phyloP scores from a whole-genome alignment of 2,113 vertebrate species.

The Perca flavescens region DNA sequence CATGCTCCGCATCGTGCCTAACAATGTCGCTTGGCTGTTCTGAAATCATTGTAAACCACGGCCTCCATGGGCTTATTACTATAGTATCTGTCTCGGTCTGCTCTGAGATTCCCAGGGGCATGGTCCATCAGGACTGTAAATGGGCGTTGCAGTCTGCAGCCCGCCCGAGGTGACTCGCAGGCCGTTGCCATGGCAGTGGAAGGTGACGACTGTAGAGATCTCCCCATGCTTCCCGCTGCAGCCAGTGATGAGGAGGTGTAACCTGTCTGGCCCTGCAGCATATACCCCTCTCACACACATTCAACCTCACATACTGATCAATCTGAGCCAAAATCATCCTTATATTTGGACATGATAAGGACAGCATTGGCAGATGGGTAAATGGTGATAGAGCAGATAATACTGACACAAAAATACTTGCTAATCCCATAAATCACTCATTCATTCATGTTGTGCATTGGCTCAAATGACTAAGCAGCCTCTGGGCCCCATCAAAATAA shows the following conservation, averaged over 20 bases:
- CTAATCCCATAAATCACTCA: background rate
- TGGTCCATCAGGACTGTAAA: slow-evolving; percentile 42
- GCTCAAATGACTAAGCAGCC: slow-evolving; percentile 7
- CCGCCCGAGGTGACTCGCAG: slow-evolving; percentile 64
- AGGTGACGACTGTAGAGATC: slow-evolving; percentile 53
- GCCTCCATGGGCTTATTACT: no score
- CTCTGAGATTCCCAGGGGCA: slow-evolving; percentile 7
- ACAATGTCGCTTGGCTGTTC: no score
- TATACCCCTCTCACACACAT: background rate
- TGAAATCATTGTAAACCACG: no score
- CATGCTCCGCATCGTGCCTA: background rate
- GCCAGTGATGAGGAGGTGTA: background rate
- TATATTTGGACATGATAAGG: background rate
- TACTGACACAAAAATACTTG: background rate
- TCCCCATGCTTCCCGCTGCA: slow-evolving; percentile 30
- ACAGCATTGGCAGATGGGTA: background rate
- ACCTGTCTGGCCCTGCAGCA: slow-evolving; percentile 28
- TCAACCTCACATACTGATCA: background rate
- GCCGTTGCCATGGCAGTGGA: slow-evolving; percentile 71
- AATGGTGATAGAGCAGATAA: background rate
- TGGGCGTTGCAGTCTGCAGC: slow-evolving; percentile 31
- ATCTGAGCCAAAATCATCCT: background rate
- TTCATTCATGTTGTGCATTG: background rate
- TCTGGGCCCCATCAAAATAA: background rate
- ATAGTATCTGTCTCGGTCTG: background rate